Percentiles rank a stretch among this genome's conserved stretches.
These are phyloP conservation scores for Aldabrachelys gigantea DNA, from an alignment of 2,113 vertebrate species.

Conservation along the genomic window DNA sequence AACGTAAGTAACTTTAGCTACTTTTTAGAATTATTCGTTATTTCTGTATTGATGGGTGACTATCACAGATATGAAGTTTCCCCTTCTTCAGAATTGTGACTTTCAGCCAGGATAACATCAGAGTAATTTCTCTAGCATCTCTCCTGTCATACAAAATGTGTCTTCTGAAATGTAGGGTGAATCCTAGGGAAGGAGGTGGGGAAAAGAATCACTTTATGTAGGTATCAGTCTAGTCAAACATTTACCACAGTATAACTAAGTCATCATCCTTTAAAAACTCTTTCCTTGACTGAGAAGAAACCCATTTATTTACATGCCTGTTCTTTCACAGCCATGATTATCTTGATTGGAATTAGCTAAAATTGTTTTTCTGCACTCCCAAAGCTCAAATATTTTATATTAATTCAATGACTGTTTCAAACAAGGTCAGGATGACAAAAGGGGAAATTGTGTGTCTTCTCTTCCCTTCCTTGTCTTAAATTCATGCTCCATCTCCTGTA, in stretches of 20 bases:
- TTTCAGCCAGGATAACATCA: neutral
- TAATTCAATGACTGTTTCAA: no score
- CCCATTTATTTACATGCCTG: neutral
- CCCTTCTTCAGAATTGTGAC: neutral
- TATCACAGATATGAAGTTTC: neutral
- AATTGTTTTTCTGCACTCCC: neutral
- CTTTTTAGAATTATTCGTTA: neutral
- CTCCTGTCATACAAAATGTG: neutral
- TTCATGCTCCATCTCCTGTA: neutral
- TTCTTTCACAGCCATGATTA: neutral
- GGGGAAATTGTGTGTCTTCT: neutral
- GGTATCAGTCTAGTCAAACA: neutral
- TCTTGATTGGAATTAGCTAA: neutral
- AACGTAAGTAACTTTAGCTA: conserved; percentile 84
- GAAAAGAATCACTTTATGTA: neutral
- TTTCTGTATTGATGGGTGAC: neutral
- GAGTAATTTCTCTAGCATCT: neutral
- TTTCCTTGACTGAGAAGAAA: neutral
- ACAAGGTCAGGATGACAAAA: neutral
- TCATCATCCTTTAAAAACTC: neutral
- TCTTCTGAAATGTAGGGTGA: neutral
- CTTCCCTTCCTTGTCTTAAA: neutral
- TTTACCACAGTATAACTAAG: neutral
- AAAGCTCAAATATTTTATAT: neutral
- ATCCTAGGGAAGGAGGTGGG: neutral